Base-by-base conservation (phyloP, 2,113 vertebrate species). In the Datnioides undecimradiatus region DNA sequence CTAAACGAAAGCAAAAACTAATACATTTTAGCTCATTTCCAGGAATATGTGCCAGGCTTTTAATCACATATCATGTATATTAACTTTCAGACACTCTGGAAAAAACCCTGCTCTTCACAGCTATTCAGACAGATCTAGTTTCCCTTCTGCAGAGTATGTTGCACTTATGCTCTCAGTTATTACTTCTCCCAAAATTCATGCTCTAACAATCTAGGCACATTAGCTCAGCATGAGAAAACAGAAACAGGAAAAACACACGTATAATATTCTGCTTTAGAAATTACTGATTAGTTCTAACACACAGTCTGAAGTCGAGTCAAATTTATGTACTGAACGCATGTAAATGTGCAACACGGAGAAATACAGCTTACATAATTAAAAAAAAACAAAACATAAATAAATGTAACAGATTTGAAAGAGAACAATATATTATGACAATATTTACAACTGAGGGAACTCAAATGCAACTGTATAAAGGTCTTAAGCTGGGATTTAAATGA, bases 11-110 rank as follows among this genome's bases (percentile, higher is more conserved):
- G 16, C 8, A 19, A 45, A 55, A 58, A 29, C 45, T 6, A 63
- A 87, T 5, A 7, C 14, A 60, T 63, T 52, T 77, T 21, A 54
- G 11, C 23, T 33, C 13, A n/a, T 65, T 34, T 34, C 19, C 34
- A 27, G 11, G 31, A 58, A 23, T n/a, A 25, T 8, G 1, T 2
- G 29, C 16, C 57, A 29, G 12, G n/a, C 1, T 51, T 62, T 63
- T 33, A 58, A 58, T 52, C 63, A 57, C n/a, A 55, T 23, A 17
- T 69, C 21, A 31, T 4, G 7, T 48, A 19, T 12, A 12, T 51
- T 49, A 13, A 25, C 31, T 68, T 54, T 63, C 21, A 69, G 34
- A 27, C 9, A 9, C 16, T 46, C 10, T 43, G 51, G 27, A 46
- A 10, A 38, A 31, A 10, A 31, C 43, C 10, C 27, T 64, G 27